Base-by-base conservation (phyloP, 2,113 vertebrate species). In the Neotoma lepida region DNA sequence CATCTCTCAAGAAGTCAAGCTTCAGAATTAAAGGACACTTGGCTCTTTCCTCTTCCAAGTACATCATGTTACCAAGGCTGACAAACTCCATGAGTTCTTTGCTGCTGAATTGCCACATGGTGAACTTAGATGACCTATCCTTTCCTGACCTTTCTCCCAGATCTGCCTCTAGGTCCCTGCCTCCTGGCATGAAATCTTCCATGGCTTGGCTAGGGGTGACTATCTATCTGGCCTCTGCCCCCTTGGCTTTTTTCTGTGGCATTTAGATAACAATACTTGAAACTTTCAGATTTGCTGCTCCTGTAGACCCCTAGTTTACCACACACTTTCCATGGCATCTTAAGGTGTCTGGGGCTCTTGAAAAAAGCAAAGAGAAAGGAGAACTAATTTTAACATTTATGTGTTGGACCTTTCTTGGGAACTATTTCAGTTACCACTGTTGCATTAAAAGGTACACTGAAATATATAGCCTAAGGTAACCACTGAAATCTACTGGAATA, bases 141-240 rank as follows among this genome's bases (percentile, higher is more conserved):
- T 82, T 93, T 86, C 22, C 44, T 97, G 85, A 82, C 28, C 22
- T 61, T 94, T 85, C 44, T 58, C 63, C 70, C 24, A 64, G 77
- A 66, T 61, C 63, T 84, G 15, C 91, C 49, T 81, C 89, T 73
- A 82, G 70, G n/a, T 15, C 78, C 33, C 39, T 92, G 74, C 81
- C 44, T 90, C 17, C 28, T 93, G 81, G 20, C 49, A 54, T 2
- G 7, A 51, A 87, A 84, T 64, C 73, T 87, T 61, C 28, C 44
- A 54, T 26, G 39, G 20, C 74, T 85, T 82, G 76, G 54, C 68
- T 84, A 86, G 44, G 49, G 1, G 44, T 80, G 82, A 61, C 44
- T 63, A 1, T 74, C 71, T 74, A 24, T 26, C 54, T 89, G 39
- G 41, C 12, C 24, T 33, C 49, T 70, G 56, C 4, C 46, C 6